Percentiles rank a stretch among this genome's conserved stretches.
phyloP scores from a whole-genome alignment of 2,888 invertebrate species.

The Peribatodes rhomboidaria region DNA sequence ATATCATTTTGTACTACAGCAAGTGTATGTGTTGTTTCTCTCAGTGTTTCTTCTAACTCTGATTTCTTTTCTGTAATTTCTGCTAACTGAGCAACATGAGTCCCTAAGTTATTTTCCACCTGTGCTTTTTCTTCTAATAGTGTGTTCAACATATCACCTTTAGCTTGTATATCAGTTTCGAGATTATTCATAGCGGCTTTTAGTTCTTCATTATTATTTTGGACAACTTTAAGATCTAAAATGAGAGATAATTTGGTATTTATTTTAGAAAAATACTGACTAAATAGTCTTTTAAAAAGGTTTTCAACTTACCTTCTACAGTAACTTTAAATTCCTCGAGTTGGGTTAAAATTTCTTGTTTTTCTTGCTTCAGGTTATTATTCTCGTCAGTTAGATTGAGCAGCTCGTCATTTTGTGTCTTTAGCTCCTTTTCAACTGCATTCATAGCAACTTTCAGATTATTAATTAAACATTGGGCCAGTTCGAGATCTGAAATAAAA shows the following conservation, averaged over 20 bases:
- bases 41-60: slow-evolving; percentile 49
- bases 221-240: slow-evolving; percentile 53
- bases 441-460: slow-evolving; percentile 5
- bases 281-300: neutral
- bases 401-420: slow-evolving; percentile 2
- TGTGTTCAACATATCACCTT: slow-evolving; percentile 47
- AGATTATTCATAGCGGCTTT: slow-evolving; percentile 47
- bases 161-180: slow-evolving; percentile 40
- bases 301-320: slow-evolving; percentile 4
- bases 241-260: neutral
- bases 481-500: slow-evolving; percentile 13
- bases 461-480: neutral
- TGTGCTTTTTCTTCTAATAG: slow-evolving; percentile 46
- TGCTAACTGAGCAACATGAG: slow-evolving; percentile 1
- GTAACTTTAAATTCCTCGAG: slow-evolving; percentile 5
- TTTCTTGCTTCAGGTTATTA: slow-evolving; percentile 14
- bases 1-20: slow-evolving; percentile 53
- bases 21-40: slow-evolving; percentile 54
- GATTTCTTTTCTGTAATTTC: slow-evolving; percentile 3
- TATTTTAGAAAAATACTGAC: neutral
- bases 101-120: slow-evolving; percentile 10
- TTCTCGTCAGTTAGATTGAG: slow-evolving; percentile 1
- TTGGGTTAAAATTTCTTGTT: neutral
- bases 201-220: slow-evolving; percentile 52
- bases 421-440: slow-evolving; percentile 8